phyloP scores from a whole-genome alignment of 2,113 vertebrate genomes.

The Brachyistius frenatus region DNA sequence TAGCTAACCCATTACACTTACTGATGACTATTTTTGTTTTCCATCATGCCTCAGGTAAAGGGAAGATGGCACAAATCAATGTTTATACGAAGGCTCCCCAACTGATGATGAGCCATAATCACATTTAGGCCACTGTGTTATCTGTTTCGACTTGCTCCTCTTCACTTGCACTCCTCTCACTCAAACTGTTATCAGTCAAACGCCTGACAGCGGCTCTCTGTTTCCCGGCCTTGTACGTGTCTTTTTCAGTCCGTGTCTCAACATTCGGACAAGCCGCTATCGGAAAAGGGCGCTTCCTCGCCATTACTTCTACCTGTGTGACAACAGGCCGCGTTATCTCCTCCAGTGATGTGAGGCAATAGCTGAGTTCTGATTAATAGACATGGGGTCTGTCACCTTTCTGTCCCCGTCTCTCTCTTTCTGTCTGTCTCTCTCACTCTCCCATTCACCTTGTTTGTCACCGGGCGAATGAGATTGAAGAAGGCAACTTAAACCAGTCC shows the following conservation, averaged over 20 bases:
- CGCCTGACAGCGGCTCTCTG: slow-evolving; percentile 71
- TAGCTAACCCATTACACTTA: slow-evolving; percentile 16
- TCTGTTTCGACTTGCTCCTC: slow-evolving; percentile 62
- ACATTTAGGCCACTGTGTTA: slow-evolving; percentile 65
- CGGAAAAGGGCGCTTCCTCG: slow-evolving; percentile 55
- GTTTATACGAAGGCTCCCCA: slow-evolving; percentile 36
- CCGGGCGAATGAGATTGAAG: slow-evolving; percentile 29
- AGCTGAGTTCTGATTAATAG: slow-evolving; percentile 82
- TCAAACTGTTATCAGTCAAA: slow-evolving; percentile 79
- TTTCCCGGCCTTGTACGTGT: slow-evolving; percentile 68
- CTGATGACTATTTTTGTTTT: slow-evolving; percentile 7
- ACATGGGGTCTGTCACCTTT: slow-evolving; percentile 65
- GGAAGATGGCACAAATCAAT: slow-evolving; percentile 46
- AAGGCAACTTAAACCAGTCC: slow-evolving; percentile 11
- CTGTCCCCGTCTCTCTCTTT: background rate
- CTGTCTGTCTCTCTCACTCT: slow-evolving; percentile 4
- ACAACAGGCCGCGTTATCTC: slow-evolving; percentile 80
- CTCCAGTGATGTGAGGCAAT: slow-evolving; percentile 67
- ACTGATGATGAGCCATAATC: slow-evolving; percentile 67
- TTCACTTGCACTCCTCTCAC: slow-evolving; percentile 57
- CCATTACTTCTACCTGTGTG: slow-evolving; percentile 77
- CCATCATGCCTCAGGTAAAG: slow-evolving; percentile 37
- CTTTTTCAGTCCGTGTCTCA: slow-evolving; percentile 74
- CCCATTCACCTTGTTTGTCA: slow-evolving; percentile 36
- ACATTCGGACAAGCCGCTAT: slow-evolving; percentile 74